Evolutionary conservation across 64 coral and sea anemone species (phyloP), one percentile per base, ranked within the genome.

Genomic region (Cladopsammia gracilis): DNA sequence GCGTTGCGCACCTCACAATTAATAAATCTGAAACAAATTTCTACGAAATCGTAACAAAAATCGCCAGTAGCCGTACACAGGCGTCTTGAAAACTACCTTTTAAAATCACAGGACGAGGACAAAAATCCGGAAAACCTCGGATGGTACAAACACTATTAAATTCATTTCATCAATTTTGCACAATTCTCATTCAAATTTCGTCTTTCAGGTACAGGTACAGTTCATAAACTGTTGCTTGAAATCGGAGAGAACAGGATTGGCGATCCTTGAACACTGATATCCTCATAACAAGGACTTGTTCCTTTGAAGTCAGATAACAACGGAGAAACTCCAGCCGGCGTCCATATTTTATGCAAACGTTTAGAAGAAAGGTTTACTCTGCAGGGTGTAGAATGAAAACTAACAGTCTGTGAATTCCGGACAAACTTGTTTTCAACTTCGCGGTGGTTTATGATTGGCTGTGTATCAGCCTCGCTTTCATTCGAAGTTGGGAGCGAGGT

Each of bases 371-470:
- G 59, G 34, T 6, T 7, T 62, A 47, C 5, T 20, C 2, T 3
- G 54, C 34, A 82, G 8, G 78, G 78, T 3, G 78, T 82, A n/a
- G 58, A 82, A 65, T 82, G 58, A 19, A 56, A 56, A 56, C 53
- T 56, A 12, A 56, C 12, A 19, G 5, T 19, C 61, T 20, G 61
- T 19, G 19, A 64, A 18, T 64, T 64, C 18, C 19, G 13, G 19
- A 19, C 61, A 64, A 72, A 72, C 70, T 72, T 25, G 70, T 45
- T 72, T 72, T 45, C 9, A 72, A 46, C 6, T 72, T 82, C 58
- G 42, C 8, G 20, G 51, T 58, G 49, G 2, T 25, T 3, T 15
- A 4, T 24, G 52, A 24, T 56, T 54, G 20, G n/a, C 4, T 19
- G 11, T 0, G 75, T 13, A 45, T 49, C 75, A 56, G 75, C 48